phyloP scores from a whole-genome alignment of 2,888 invertebrate species.

The Eulithis prunata region DNA sequence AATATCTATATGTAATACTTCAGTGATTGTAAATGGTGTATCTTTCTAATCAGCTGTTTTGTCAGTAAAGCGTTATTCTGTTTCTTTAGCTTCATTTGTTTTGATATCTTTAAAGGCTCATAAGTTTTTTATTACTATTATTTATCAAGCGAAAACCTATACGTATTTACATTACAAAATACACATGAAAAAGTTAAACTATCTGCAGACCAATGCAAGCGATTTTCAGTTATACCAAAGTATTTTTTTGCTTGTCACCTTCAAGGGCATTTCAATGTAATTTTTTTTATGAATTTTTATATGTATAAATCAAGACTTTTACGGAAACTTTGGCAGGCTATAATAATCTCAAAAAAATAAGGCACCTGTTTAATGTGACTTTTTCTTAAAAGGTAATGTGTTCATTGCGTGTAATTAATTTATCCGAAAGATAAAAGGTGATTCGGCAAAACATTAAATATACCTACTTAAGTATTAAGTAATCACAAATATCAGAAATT shows the following conservation, averaged over 20 bases:
- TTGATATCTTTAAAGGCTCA: background rate
- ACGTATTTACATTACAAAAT: too few relatives aligned
- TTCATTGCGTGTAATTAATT: conserved; percentile 58
- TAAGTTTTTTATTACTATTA: too few relatives aligned
- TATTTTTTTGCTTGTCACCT: too few relatives aligned
- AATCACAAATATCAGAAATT: conserved; percentile 15
- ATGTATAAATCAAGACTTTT: conserved; percentile 19
- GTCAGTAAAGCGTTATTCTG: background rate
- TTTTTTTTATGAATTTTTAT: too few relatives aligned
- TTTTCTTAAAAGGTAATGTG: conserved; percentile 60
- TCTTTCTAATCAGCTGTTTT: conserved; percentile 7
- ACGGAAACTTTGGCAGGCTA: conserved; percentile 51
- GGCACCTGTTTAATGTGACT: conserved; percentile 36
- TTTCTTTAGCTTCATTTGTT: background rate
- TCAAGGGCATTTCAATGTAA: too few relatives aligned
- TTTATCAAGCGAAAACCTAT: too few relatives aligned
- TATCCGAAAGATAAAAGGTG: conserved; percentile 41
- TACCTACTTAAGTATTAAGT: conserved; percentile 20
- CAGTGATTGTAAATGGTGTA: conserved; percentile 24
- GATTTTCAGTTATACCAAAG: too few relatives aligned
- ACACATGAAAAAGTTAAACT: conserved; percentile 42
- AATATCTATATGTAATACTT: conserved; percentile 36
- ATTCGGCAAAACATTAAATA: conserved; percentile 36
- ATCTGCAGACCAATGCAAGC: too few relatives aligned
- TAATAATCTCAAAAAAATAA: conserved; percentile 52